These are phyloP conservation scores for Sebastiscus tertius DNA, from an alignment of 2,797 vertebrate species.

Conservation along the genomic window DNA sequence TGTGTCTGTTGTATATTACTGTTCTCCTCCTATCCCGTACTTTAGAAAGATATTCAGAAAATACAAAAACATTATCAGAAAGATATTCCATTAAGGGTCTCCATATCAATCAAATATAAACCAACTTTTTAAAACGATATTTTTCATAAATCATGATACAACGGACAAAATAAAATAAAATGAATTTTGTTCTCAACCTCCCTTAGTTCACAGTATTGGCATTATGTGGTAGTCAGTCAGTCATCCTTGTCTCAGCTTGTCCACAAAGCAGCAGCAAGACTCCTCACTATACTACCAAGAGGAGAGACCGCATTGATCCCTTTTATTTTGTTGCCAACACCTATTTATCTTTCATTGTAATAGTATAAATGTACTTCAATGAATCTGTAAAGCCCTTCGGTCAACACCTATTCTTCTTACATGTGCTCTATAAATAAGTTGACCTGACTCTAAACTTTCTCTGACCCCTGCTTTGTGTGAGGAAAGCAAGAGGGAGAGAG, in stretches of 20 bases:
- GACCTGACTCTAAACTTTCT: constrained; percentile 3
- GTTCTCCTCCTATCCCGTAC: too few relatives aligned
- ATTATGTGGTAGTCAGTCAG: background rate
- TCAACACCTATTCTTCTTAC: background rate
- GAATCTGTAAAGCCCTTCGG: background rate
- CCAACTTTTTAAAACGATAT: too few relatives aligned
- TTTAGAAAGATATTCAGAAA: too few relatives aligned
- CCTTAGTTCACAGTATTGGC: too few relatives aligned
- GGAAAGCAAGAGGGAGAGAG: background rate
- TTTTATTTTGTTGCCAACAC: background rate
- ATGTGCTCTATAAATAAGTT: background rate
- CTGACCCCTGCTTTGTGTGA: background rate
- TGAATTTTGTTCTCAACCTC: too few relatives aligned
- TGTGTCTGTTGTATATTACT: too few relatives aligned
- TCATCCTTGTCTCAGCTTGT: background rate
- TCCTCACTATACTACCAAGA: background rate
- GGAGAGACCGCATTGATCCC: background rate
- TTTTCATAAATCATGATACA: background rate
- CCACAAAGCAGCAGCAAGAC: background rate
- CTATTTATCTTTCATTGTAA: background rate
- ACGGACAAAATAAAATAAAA: too few relatives aligned
- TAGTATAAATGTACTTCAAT: background rate
- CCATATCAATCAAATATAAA: too few relatives aligned
- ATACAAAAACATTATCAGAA: too few relatives aligned
- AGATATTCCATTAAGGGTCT: too few relatives aligned